Percentiles rank a stretch among this genome's conserved stretches.
phyloP scores from a whole-genome alignment of 2,888 invertebrate species.

The Adela reaumurella region DNA sequence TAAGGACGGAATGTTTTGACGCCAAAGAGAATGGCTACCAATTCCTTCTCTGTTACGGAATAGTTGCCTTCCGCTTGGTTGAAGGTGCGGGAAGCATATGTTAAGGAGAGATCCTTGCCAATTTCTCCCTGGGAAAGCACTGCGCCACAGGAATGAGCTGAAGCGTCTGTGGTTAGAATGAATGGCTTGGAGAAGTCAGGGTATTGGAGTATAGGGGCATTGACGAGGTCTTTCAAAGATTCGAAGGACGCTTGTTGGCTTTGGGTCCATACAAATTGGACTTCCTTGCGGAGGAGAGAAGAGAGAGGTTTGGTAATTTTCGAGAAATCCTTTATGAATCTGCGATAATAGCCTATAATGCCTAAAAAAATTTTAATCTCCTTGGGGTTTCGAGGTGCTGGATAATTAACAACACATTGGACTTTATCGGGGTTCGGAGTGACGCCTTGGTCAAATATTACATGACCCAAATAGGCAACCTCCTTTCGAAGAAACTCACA shows the following conservation, averaged over 20 bases:
- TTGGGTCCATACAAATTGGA: slow-evolving; percentile 1
- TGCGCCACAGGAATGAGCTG: slow-evolving; percentile 13
- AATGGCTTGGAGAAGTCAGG: too few species aligned
- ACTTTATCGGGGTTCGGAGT: too few species aligned
- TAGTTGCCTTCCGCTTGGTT: slow-evolving; percentile 16
- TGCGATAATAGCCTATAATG: slow-evolving; percentile 17
- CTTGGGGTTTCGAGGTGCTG: slow-evolving; percentile 11
- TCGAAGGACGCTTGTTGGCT: slow-evolving; percentile 4
- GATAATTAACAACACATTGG: slow-evolving; percentile 9
- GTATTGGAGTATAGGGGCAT: too few species aligned
- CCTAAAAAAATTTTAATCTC: slow-evolving; percentile 17
- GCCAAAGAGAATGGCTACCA: slow-evolving; percentile 16
- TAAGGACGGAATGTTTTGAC: slow-evolving; percentile 18
- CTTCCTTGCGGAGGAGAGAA: slow-evolving; percentile 1
- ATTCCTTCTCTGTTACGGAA: slow-evolving; percentile 16
- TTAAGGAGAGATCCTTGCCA: too few species aligned
- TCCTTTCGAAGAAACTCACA: slow-evolving; percentile 13
- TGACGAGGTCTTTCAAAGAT: slow-evolving; percentile 5
- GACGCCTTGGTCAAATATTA: slow-evolving; percentile 11
- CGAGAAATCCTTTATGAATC: slow-evolving; percentile 16
- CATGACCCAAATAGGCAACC: slow-evolving; percentile 13
- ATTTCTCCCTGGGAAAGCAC: too few species aligned
- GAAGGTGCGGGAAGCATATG: slow-evolving; percentile 9
- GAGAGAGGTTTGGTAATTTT: slow-evolving; percentile 8
- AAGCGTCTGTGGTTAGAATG: too few species aligned